Evolutionary conservation across 1,140 invertebrate species (phyloP), one percentile per base, ranked within the genome.

Genomic region (Cylas formicarius): DNA sequence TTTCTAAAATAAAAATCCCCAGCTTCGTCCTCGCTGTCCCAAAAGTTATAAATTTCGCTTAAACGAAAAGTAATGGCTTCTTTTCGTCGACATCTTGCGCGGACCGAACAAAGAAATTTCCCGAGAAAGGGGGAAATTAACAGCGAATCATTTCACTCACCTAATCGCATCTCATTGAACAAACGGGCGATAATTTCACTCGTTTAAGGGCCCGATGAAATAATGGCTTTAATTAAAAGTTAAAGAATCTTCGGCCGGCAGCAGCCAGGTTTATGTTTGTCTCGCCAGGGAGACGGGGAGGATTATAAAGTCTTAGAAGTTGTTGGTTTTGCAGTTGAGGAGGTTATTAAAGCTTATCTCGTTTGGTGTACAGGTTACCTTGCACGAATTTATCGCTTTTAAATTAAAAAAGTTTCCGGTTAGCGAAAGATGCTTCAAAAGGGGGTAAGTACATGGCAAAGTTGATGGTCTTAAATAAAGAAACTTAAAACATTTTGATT

Each of bases 201-300:
- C 40, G 8, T 52, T 52, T 43, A 49, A 52, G 46, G 47, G 48
- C 39, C 43, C 38, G 46, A 47, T 46, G 44, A 53, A 55, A 53
- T 53, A 56, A 56, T 47, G 48, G 32, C 42, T 53, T 53, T 53
- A 56, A 56, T 56, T 56, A 53, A 53, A 56, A 56, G 51, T 53
- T 48, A 48, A 53, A 56, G 51, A 56, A 56, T 56, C 48, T 52
- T 53, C 48, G n/a, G n/a, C n/a, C n/a, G n/a, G 53, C 53, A 50
- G 46, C 37, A 46, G 44, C 37, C 32, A 26, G 36, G 33, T 52
- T 52, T 52, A 52, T 41, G 50, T 48, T 40, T 44, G 45, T 34
- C 29, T 49, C 32, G 27, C 29, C 38, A 45, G 26, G 32, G 47
- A 41, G 46, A 50, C n/a, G n/a, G n/a, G n/a, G 50, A 42, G 38